Evolutionary conservation across 2,888 invertebrate genomes (phyloP), one percentile per base, ranked within the genome.

Genomic region (Cephus spinipes): DNA sequence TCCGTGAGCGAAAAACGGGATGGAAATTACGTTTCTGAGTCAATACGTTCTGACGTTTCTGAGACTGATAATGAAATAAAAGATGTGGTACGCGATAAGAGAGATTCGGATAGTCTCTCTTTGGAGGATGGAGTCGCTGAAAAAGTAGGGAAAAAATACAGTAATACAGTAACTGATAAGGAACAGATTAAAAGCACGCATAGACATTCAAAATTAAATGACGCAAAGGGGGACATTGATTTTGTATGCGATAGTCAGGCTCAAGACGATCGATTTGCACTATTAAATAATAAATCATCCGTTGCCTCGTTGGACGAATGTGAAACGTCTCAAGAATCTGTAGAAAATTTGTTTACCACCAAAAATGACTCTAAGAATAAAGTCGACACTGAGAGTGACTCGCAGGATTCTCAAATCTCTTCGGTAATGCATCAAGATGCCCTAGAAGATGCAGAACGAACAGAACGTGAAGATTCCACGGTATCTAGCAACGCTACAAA

Each of bases 171-270:
- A 15, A 11, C 30, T 23, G 71, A 71, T n/a, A 30, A 71, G 1
- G 32, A 30, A 71, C 32, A 71, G 71, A 71, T 9, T 33, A 71
- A 30, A 71, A 23, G 23, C 23, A 6, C 30, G 30, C 33, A 33
- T 30, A 71, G 23, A 30, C 33, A 32, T 77, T 74, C 80, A 80
- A 68, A 79, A 79, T 79, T 80, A 71, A 79, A 73, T 78, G 78
- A 75, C 40, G 75, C 11, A 75, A 78, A 71, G 68, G 33, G 6
- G 68, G 73, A 55, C 75, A 68, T 55, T 23, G 55, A 55, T 55
- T 23, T 23, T 55, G 9, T 55, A 23, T 23, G 9, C 2, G 23
- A 55, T 23, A 55, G 23, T 55, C 23, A 55, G 55, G 55, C 23
- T 9, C 23, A 55, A 55, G 23, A 55, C 2, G 55, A 55, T 55